Base-by-base conservation (phyloP, 2,888 invertebrate species). In the Drosophila acutilabella region DNA sequence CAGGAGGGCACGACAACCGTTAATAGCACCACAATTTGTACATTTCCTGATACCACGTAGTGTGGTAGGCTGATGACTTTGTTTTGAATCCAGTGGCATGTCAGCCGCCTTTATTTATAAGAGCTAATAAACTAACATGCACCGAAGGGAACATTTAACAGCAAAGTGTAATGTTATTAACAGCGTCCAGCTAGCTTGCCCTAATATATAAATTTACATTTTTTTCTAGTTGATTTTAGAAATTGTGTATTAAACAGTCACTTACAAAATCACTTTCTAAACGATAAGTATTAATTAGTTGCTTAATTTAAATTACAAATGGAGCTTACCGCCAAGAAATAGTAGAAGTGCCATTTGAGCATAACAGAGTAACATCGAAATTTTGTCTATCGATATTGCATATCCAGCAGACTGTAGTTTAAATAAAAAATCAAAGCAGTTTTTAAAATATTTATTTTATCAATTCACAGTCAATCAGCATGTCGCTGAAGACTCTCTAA, bases 21-120 rank as follows among this genome's bases (percentile, higher is more conserved):
- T 97, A 71, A 94, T 94, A 1, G 94, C 94, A 0, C 96, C 95
- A 92, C 97, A 97, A 85, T 95, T 95, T 0, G 94, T 94, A 88
- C 96, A 97, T 87, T 95, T 95, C 76, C 95, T 93, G 0, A 96
- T 94, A 5, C 96, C 96, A 53, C 96, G 91, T 36, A 90, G 64
- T 11, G 56, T 64, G 16, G 83, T 79, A 4, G 71, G 42, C 11
- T 65, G 67, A 47, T 66, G 64, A 45, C 45, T 64, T 64, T 60
- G 62, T 70, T 64, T 68, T 45, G 59, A 60, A 53, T 68, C 64
- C 4, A 42, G 16, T 42, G 42, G 50, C 62, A 64, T 62, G 26
- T 13, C 38, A 53, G 53, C 51, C 42, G 51, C 30, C 18, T 30
- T 42, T 16, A 5, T 20, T 16, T 48, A 18, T 26, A 30, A 14